Percentiles rank a stretch among this genome's conserved stretches.
Conservation (phyloP, 2,888 invertebrate genomes). For the Thera britannica region DNA sequence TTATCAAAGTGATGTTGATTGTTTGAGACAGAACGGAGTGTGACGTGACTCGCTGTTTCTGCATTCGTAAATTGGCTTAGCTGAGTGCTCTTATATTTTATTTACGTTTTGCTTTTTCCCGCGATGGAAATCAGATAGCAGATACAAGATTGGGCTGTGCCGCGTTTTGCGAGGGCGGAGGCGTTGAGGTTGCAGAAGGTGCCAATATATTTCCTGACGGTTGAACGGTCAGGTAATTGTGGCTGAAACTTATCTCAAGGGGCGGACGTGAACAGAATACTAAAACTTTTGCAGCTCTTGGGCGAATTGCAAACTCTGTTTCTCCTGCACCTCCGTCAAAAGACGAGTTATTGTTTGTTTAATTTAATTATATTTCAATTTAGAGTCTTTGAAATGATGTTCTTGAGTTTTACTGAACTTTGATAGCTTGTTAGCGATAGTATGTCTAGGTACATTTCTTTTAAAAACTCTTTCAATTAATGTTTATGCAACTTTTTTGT, state of each 20-base stretch:
- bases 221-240: conserved; percentile 83
- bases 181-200: conserved; percentile 70
- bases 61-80: conserved; percentile 53
- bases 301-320: conserved; percentile 75
- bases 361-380: conserved; percentile 34
- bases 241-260: conserved; percentile 81
- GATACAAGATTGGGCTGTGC: conserved; percentile 64
- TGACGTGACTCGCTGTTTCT: conserved; percentile 52
- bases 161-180: conserved; percentile 51
- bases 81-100: conserved; percentile 44
- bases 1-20: conserved; percentile 54
- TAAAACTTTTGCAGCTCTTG: conserved; percentile 65
- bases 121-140: conserved; percentile 65
- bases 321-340: conserved; percentile 41
- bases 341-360: conserved; percentile 32
- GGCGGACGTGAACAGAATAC: conserved; percentile 77
- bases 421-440: conserved; percentile 22
- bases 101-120: conserved; percentile 48
- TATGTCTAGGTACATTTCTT: conserved; percentile 12
- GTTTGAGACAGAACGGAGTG: conserved; percentile 42
- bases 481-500: conserved; percentile 8
- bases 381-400: conserved; percentile 26
- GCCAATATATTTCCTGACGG: conserved; percentile 83
- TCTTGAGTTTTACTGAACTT: conserved; percentile 26
- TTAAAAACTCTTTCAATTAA: conserved; percentile 14